Percentiles rank a stretch among this genome's conserved stretches.
Evolutionary conservation across 2,888 invertebrate genomes (phyloP).

Genomic region (Thalpophila matura): DNA sequence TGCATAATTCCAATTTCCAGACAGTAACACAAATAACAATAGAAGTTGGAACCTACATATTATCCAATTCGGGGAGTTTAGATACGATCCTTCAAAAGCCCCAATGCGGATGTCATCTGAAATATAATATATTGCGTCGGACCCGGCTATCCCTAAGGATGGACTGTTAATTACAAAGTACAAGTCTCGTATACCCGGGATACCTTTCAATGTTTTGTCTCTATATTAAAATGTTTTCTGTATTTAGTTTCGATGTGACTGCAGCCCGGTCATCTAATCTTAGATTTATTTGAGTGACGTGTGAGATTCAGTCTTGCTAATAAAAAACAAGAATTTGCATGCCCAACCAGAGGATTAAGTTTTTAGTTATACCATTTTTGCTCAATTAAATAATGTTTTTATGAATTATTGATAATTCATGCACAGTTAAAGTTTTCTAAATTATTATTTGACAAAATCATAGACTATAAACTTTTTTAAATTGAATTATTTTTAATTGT

Average conservation of each 20-base stretch:
- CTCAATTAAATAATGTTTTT: too few species aligned
- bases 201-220: constrained; percentile 82
- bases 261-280: too few species aligned
- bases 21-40: constrained; percentile 36
- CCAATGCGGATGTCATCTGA: constrained; percentile 84
- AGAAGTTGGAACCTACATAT: constrained; percentile 56
- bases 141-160: constrained; percentile 88
- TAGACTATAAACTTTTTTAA: too few species aligned
- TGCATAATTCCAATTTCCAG: constrained; percentile 26
- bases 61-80: constrained; percentile 71
- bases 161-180: constrained; percentile 92
- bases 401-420: too few species aligned
- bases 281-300: neutral
- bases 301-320: too few species aligned
- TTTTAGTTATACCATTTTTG: too few species aligned
- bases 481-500: too few species aligned
- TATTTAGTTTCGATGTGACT: constrained; percentile 3
- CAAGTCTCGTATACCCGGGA: constrained; percentile 85
- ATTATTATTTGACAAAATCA: too few species aligned
- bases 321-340: too few species aligned
- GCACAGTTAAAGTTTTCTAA: too few species aligned
- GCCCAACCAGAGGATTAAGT: too few species aligned
- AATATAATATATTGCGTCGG: constrained; percentile 89
- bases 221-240: constrained; percentile 57
- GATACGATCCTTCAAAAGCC: constrained; percentile 86